Percentiles rank a stretch among this genome's conserved stretches.
Evolutionary conservation across 1,140 invertebrate genomes (phyloP).

Genomic region (Pseudoatta argentina): DNA sequence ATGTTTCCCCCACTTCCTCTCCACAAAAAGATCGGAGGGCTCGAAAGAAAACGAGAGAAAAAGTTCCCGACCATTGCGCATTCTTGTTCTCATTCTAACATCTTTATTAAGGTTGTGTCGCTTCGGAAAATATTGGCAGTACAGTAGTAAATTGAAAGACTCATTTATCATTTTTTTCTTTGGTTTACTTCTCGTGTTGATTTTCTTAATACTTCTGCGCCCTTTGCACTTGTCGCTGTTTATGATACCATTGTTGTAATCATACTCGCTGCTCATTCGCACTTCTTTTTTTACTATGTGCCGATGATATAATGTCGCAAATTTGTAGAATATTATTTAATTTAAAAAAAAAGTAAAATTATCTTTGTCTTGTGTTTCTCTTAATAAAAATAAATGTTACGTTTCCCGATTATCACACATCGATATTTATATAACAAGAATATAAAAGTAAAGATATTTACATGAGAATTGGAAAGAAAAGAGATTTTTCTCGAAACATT

Average conservation of each 20-base stretch:
- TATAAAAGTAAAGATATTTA: background rate
- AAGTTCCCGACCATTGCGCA: slow-evolving; percentile 2
- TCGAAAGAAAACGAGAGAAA: slow-evolving; percentile 43
- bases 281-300: background rate
- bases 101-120: slow-evolving; percentile 72
- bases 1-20: background rate
- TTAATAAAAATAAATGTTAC: background rate
- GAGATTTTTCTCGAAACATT: background rate
- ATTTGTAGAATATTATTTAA: slow-evolving; percentile 6
- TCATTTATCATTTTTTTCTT: slow-evolving; percentile 63
- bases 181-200: slow-evolving; percentile 11
- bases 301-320: slow-evolving; percentile 41
- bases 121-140: slow-evolving; percentile 81
- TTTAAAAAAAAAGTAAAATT: background rate
- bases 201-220: background rate
- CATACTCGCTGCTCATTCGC: slow-evolving; percentile 12
- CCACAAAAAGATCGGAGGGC: background rate
- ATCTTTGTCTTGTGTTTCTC: background rate
- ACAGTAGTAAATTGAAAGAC: slow-evolving; percentile 82
- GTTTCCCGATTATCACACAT: background rate
- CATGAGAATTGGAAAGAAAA: background rate
- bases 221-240: slow-evolving; percentile 12
- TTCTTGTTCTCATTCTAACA: slow-evolving; percentile 38
- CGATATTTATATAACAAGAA: background rate
- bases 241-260: background rate